Percentiles rank a stretch among this genome's conserved stretches.
phyloP scores from a whole-genome alignment of 2,888 invertebrate genomes.

The Muscina levida region DNA sequence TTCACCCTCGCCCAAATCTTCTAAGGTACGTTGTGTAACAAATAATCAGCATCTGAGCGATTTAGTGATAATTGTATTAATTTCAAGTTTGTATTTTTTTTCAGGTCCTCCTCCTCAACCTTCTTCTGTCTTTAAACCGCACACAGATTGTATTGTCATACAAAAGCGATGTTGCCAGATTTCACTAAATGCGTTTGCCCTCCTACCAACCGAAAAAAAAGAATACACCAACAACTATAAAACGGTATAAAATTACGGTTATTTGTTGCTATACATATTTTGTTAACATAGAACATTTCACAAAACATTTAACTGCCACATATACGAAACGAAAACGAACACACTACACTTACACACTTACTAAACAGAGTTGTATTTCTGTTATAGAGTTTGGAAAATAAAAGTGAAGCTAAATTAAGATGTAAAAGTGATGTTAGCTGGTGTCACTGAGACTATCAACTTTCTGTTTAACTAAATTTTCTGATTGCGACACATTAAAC shows the following conservation, averaged over 20 bases:
- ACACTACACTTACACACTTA: conserved; percentile 24
- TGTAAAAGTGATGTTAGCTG: no score
- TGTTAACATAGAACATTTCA: conserved; percentile 1
- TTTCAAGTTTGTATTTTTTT: conserved; percentile 44
- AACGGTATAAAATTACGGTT: not conserved
- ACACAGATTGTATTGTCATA: not conserved
- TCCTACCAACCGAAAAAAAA: not conserved
- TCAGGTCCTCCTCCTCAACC: conserved; percentile 42
- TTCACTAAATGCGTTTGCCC: conserved; percentile 32
- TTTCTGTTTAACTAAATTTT: no score
- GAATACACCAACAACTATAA: conserved; percentile 43
- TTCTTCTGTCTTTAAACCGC: no score
- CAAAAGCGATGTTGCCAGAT: conserved; percentile 59
- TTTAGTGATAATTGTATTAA: conserved; percentile 21
- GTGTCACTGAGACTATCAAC: no score
- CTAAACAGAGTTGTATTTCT: not conserved
- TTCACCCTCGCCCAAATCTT: not conserved
- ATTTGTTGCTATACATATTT: conserved; percentile 12
- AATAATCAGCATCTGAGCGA: conserved; percentile 18
- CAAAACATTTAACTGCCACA: conserved; percentile 58
- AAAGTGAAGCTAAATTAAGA: no score
- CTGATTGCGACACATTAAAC: no score
- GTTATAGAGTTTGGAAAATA: no score
- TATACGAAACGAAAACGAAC: conserved; percentile 18
- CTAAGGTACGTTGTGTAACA: conserved; percentile 24